Evolutionary conservation across 2,797 vertebrate species (phyloP).

Genomic region (Lutra lutra): DNA sequence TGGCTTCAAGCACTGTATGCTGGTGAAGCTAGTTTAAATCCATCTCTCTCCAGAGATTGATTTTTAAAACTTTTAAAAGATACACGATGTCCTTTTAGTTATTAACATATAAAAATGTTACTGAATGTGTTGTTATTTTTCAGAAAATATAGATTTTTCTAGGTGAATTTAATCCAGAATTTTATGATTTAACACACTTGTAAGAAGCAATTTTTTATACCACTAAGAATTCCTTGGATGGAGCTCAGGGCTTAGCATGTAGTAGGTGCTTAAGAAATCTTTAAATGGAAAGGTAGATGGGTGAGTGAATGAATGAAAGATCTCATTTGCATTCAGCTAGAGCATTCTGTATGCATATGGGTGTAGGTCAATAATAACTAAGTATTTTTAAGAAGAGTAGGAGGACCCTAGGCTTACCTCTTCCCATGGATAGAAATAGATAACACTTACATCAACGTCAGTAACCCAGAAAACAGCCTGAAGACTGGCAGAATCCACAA

Average conservation of each 20-base stretch:
- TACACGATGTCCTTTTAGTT: background rate
- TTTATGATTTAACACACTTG: slow-evolving; percentile 9
- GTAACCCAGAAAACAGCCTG: background rate
- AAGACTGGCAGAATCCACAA: background rate
- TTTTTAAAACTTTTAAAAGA: slow-evolving; percentile 44
- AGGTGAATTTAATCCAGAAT: slow-evolving; percentile 2
- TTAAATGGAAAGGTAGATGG: background rate
- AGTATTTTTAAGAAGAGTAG: background rate
- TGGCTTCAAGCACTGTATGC: background rate
- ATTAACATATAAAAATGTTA: slow-evolving; percentile 37
- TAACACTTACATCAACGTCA: background rate
- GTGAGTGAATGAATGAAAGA: background rate
- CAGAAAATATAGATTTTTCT: slow-evolving; percentile 23
- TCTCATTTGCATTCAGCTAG: background rate
- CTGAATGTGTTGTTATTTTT: slow-evolving; percentile 13
- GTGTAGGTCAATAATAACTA: background rate
- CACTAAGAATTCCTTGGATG: slow-evolving; percentile 2
- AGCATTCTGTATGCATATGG: background rate
- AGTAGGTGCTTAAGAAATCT: background rate
- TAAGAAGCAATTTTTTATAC: background rate
- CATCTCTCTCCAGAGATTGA: background rate
- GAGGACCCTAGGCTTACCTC: background rate
- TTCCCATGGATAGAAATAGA: background rate
- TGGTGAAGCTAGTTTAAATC: slow-evolving; percentile 32
- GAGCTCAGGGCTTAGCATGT: background rate